phyloP scores from a whole-genome alignment of 2,797 vertebrate genomes.

The Choloepus didactylus region DNA sequence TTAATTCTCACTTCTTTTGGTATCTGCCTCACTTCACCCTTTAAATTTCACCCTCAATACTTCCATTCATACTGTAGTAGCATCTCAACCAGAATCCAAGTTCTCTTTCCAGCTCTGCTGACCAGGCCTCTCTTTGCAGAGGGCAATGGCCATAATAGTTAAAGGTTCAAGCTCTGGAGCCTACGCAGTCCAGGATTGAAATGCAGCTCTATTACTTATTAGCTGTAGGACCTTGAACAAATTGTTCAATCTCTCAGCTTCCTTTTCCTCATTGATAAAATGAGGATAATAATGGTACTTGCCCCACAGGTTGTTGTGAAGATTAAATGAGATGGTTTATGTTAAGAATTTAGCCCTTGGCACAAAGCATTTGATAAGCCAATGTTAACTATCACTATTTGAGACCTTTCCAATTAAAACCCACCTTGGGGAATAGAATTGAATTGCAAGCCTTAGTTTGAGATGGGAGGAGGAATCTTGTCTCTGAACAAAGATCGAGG shows the following conservation, averaged over 20 bases:
- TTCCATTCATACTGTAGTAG: background rate
- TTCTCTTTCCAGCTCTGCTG: background rate
- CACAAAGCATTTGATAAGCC: background rate
- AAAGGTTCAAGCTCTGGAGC: background rate
- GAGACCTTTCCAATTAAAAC: background rate
- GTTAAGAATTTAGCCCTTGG: slow-evolving; percentile 16
- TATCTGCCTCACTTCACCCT: background rate
- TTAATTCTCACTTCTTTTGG: background rate
- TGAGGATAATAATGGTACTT: background rate
- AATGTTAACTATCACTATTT: background rate
- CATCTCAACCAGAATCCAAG: background rate
- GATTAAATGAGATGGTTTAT: slow-evolving; percentile 9
- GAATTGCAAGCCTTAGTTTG: background rate
- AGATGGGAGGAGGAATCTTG: background rate
- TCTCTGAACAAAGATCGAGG: slow-evolving; percentile 1
- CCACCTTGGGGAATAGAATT: background rate
- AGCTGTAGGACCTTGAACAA: background rate
- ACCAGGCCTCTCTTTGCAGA: background rate
- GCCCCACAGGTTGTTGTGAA: background rate
- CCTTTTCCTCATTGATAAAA: slow-evolving; percentile 19
- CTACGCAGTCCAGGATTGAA: background rate
- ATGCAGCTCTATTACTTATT: background rate
- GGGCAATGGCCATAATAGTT: background rate
- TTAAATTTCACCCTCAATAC: background rate
- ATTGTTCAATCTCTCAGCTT: background rate